A percentile compares a stretch with the other conserved stretches of the same genome.
phyloP scores from a whole-genome alignment of 2,797 vertebrate genomes.

The Pantherophis alleghaniensis region DNA sequence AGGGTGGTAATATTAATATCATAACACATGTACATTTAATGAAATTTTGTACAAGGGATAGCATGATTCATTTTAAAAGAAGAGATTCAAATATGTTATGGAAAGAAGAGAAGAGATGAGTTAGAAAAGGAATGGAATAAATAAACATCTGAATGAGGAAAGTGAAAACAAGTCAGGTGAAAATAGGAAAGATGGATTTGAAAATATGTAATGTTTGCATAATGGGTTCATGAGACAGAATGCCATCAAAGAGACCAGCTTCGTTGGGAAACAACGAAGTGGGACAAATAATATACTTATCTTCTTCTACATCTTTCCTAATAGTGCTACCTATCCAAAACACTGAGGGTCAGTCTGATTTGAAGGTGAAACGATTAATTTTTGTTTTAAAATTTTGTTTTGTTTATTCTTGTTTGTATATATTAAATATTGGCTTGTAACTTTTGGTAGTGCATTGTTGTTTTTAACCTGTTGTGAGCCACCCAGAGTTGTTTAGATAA shows the following conservation, averaged over 20 bases:
- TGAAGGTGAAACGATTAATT: not conserved
- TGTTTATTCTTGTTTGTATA: not conserved
- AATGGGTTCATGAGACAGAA: no score
- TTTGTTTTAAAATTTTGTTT: not conserved
- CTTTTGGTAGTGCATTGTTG: not conserved
- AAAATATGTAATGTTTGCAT: no score
- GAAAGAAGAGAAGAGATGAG: not conserved
- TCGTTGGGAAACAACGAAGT: not conserved
- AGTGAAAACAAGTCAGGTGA: not conserved
- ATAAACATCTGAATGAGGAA: not conserved
- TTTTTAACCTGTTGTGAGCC: not conserved
- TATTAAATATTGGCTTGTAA: not conserved
- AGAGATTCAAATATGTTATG: not conserved
- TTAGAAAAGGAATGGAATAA: not conserved
- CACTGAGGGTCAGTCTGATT: not conserved
- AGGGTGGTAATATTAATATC: not conserved
- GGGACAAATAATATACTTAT: not conserved
- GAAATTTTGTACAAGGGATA: not conserved
- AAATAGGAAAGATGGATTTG: not conserved
- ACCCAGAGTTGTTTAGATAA: not conserved
- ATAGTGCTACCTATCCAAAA: not conserved
- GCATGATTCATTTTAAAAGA: not conserved
- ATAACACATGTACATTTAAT: not conserved
- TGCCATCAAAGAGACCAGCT: no score
- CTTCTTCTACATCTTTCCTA: not conserved